Base-by-base conservation (phyloP, 1,140 invertebrate species). In the Frieseomelitta varia region DNA sequence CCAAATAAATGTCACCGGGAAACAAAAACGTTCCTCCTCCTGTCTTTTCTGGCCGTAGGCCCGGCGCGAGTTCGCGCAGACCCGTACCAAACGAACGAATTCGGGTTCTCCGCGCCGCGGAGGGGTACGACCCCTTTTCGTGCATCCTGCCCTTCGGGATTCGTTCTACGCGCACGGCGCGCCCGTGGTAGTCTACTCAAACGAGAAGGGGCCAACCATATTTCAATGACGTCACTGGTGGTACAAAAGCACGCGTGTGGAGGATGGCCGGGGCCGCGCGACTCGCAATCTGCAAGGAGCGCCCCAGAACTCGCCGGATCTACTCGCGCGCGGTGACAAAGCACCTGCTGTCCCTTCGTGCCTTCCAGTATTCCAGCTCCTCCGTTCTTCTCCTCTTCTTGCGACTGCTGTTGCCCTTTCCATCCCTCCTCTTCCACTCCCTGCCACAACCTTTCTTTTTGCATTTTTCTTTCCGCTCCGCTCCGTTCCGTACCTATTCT, bases 1-100 rank as follows among this genome's bases (percentile, higher is more conserved):
- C 93, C 93, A 93, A 94, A 94, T 94, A 94, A 94, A 94, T 94
- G 93, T 95, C 92, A 93, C 93, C 88, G 90, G 90, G 87, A 93
- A 94, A 94, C 93, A 94, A 94, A 94, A 94, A 93, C 93, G 91
- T 87, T 92, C 91, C 91, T 90, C 92, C 91, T 87, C 90, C 91
- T 91, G 68, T 81, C 73, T 83, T 78, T 75, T 71, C 83, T 82
- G 87, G 39, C 75, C 21, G 68, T 81, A 88, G 88, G 85, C 88
- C 85, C 87, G 80, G 78, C 79, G 84, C 81, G 63, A 84, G 82
- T 65, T 72, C 77, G 76, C 80, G 67, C 88, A 88, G 81, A 85
- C 76, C 68, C 85, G 87, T 90, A 85, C 55, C 61, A 72, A 67
- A 65, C 74, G 67, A 68, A 39, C 56, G 39, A 47, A 47, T 30